Conservation (phyloP, 2,888 invertebrate species). For the Hololepta plana region DNA sequence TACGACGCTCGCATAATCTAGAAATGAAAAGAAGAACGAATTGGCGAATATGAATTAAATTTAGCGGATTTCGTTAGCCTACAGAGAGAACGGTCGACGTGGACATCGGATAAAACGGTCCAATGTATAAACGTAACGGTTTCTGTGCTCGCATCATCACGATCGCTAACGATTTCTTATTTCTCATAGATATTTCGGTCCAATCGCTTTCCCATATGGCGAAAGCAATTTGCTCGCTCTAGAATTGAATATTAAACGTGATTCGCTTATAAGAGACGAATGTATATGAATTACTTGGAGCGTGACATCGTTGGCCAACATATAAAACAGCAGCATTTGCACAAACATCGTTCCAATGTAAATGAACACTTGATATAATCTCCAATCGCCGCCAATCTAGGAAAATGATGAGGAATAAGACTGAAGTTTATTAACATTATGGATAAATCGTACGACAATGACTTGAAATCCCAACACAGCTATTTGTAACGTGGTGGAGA, state of each 20-base stretch:
- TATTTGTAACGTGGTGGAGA: slow-evolving; percentile 14
- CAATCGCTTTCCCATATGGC: slow-evolving; percentile 14
- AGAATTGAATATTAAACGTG: slow-evolving; percentile 7
- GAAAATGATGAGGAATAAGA: no score
- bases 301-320: slow-evolving; percentile 17
- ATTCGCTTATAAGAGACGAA: neutral
- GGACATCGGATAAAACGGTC: slow-evolving; percentile 15
- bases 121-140: slow-evolving; percentile 13
- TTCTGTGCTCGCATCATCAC: slow-evolving; percentile 14
- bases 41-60: slow-evolving; percentile 1
- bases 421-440: slow-evolving; percentile 2
- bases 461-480: slow-evolving; percentile 14
- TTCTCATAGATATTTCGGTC: slow-evolving; percentile 11
- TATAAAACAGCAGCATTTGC: slow-evolving; percentile 16
- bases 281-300: slow-evolving; percentile 11
- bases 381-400: no score
- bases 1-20: slow-evolving; percentile 11
- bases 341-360: slow-evolving; percentile 11
- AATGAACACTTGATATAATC: slow-evolving; percentile 6
- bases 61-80: slow-evolving; percentile 3
- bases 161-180: slow-evolving; percentile 12
- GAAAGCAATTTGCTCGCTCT: slow-evolving; percentile 11
- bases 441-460: slow-evolving; percentile 10
- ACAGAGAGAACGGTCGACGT: slow-evolving; percentile 11
- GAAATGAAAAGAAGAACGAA: slow-evolving; percentile 6